Percentiles rank a stretch among this genome's conserved stretches.
Evolutionary conservation across 2,888 invertebrate genomes (phyloP).

Genomic region (Ceramica pisi): DNA sequence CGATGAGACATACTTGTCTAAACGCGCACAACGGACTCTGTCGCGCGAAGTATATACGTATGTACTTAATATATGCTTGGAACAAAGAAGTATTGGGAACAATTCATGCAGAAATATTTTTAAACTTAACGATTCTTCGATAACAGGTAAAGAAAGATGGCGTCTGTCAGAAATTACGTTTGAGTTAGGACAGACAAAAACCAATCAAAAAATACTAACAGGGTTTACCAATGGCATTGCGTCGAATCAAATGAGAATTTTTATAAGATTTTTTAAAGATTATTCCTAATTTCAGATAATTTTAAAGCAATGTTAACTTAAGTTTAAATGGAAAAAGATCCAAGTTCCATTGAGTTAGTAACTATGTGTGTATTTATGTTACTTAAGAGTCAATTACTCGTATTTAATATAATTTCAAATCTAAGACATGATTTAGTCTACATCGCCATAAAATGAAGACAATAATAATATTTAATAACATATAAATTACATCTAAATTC

Average conservation of each 20-base stretch:
- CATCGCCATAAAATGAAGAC: constrained; percentile 64
- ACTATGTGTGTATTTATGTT: neutral
- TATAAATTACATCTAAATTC: constrained; percentile 54
- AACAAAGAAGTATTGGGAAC: constrained; percentile 57
- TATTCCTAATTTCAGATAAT: neutral
- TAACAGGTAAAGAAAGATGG: constrained; percentile 41
- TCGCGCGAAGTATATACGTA: constrained; percentile 63
- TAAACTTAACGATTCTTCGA: constrained; percentile 38
- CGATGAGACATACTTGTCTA: constrained; percentile 89
- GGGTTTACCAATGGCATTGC: constrained; percentile 7
- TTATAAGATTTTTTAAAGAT: neutral
- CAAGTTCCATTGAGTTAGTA: constrained; percentile 12
- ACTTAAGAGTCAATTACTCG: neutral
- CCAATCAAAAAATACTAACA: neutral
- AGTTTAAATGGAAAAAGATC: neutral
- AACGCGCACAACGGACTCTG: constrained; percentile 69
- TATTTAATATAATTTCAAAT: constrained; percentile 10
- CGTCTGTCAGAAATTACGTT: constrained; percentile 19
- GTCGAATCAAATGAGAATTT: neutral
- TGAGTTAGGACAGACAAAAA: neutral
- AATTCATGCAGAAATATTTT: constrained; percentile 31
- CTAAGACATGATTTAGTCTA: constrained; percentile 38
- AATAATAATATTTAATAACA: constrained; percentile 68
- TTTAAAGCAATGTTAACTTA: neutral
- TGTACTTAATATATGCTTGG: constrained; percentile 75